These are phyloP conservation scores for Gila orcuttii DNA, from an alignment of 2,113 vertebrate species.

Conservation along the genomic window DNA sequence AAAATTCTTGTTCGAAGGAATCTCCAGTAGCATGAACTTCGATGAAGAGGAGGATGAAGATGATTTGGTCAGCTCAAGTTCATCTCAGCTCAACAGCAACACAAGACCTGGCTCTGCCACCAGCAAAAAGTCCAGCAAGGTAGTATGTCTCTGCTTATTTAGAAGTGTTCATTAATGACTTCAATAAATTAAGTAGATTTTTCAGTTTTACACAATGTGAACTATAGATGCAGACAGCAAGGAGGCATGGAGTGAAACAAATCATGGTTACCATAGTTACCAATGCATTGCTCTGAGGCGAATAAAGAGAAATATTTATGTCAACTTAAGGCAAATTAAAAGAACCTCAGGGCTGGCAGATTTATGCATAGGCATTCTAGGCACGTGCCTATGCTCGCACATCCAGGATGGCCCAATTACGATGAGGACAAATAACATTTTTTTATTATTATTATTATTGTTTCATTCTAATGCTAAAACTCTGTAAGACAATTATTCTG, in stretches of 20 bases:
- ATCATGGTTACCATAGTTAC: neutral
- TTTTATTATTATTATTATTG: no score
- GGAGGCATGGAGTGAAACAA: neutral
- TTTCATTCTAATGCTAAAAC: no score
- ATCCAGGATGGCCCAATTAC: no score
- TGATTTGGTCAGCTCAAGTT: constrained; percentile 95
- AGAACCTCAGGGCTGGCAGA: no score
- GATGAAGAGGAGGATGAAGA: constrained; percentile 96
- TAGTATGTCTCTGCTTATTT: constrained; percentile 56
- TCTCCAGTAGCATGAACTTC: constrained; percentile 98
- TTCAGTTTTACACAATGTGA: neutral
- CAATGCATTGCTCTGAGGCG: neutral
- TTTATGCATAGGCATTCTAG: no score
- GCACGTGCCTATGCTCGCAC: no score
- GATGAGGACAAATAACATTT: no score
- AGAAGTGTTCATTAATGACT: neutral
- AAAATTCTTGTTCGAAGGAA: constrained; percentile 75
- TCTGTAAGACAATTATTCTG: no score
- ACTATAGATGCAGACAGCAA: neutral
- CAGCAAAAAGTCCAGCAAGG: constrained; percentile 93
- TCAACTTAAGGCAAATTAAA: no score
- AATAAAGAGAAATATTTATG: neutral
- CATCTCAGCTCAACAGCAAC: constrained; percentile 95
- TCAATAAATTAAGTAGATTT: neutral
- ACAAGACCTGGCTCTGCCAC: constrained; percentile 93